Base-by-base conservation (phyloP, 2,888 invertebrate species). In the Pemphredon lugubris region DNA sequence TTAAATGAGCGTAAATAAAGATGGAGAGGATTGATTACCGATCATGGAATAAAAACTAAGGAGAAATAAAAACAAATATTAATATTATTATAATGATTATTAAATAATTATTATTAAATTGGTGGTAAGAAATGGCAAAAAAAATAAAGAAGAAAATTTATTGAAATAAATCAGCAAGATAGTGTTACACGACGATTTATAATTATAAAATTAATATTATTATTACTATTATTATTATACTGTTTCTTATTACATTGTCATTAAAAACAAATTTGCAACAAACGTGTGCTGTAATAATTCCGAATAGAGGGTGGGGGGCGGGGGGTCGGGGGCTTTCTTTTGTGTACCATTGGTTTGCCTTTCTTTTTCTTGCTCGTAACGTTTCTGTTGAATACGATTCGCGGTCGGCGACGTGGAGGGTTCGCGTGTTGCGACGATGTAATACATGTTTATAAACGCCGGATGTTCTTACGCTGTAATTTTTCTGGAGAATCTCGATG, bases 171-270 rank as follows among this genome's bases (percentile, higher is more conserved):
- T 82, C 78, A 85, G 82, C 81, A 86, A 85, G 79, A 79, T 87
- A 86, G 84, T 79, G 86, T 86, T 86, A 87, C 83, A 83, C 82
- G 76, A 86, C 87, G 86, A 85, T 86, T 84, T 86, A 87, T 85
- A 86, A 86, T 84, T 86, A 84, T 85, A 84, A 83, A 82, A 82
- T 79, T 82, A 85, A 79, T 81, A 82, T 79, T 74, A 84, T 82
- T 82, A 84, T 59, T 83, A 86, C 75, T 74, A 87, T 83, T 87
- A 88, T 88, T 88, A 87, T 88, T 88, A 87, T 88, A 88, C 85
- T 84, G 87, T 88, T 89, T 88, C 86, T 86, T 87, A 88, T 88
- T 89, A 89, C 87, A 88, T 88, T 88, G 86, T 88, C 85, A 88
- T 88, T 88, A 88, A 88, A 88, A 88, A 87, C 83, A 83, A 86